Evolutionary conservation across 1,140 invertebrate genomes (phyloP).

Genomic region (Drosophila ohnishii): DNA sequence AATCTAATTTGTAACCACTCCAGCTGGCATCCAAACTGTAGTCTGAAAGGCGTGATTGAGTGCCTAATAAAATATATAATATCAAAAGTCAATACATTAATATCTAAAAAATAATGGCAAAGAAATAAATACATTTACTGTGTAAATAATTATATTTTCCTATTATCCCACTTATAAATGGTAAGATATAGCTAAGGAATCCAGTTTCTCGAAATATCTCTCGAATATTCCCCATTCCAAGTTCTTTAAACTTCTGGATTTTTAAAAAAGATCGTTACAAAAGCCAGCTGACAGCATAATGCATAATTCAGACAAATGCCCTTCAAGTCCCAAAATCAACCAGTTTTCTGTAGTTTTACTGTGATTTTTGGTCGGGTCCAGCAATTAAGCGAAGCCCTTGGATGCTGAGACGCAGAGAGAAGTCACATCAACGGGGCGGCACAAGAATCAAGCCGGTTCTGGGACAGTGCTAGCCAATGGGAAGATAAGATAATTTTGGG

Average conservation of each 20-base stretch:
- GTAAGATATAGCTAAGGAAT: neutral
- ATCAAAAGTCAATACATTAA: neutral
- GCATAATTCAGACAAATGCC: conserved; percentile 15
- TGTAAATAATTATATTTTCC: too few relatives aligned
- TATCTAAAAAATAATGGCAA: too few relatives aligned
- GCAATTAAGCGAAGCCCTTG: conserved; percentile 61
- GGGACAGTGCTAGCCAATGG: conserved; percentile 44
- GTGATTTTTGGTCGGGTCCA: conserved; percentile 20
- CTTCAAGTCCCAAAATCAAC: conserved; percentile 23
- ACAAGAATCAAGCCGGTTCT: conserved; percentile 6
- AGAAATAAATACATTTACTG: too few relatives aligned
- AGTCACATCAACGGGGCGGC: conserved; percentile 51
- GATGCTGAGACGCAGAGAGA: conserved; percentile 64
- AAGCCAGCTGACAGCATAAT: conserved; percentile 15
- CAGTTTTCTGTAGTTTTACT: conserved; percentile 44
- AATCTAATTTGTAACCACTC: too few relatives aligned
- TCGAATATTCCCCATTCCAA: neutral
- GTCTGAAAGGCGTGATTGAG: too few relatives aligned
- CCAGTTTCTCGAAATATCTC: neutral
- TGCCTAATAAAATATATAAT: too few relatives aligned
- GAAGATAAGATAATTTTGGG: conserved; percentile 28
- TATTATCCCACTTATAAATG: too few relatives aligned
- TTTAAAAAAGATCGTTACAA: conserved; percentile 46
- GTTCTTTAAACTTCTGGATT: neutral
- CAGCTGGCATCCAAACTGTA: too few relatives aligned